Percentiles rank a stretch among this genome's conserved stretches.
Evolutionary conservation across 2,113 vertebrate genomes (phyloP).

Genomic region (Pantherophis guttatus): DNA sequence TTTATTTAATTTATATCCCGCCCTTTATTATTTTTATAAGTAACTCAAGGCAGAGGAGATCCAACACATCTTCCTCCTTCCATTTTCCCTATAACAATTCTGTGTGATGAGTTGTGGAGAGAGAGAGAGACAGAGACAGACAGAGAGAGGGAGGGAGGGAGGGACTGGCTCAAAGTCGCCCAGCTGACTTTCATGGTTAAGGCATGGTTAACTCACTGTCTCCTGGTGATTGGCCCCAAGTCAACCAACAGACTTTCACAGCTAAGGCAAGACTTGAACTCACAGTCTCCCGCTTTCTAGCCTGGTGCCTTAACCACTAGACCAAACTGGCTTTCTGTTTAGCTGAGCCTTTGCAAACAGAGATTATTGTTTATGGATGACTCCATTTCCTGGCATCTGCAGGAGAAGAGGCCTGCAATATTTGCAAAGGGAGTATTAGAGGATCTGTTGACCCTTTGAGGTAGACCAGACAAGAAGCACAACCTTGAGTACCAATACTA

Average conservation of each 20-base stretch:
- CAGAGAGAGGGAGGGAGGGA: too few relatives aligned
- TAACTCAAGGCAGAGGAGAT: not conserved
- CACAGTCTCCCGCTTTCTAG: not conserved
- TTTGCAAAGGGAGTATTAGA: not conserved
- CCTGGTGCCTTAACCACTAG: not conserved
- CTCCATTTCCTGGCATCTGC: not conserved
- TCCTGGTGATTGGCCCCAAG: not conserved
- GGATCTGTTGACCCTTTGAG: not conserved
- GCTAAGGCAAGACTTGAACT: not conserved
- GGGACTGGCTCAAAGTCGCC: not conserved
- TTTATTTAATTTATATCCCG: not conserved
- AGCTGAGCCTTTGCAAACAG: not conserved
- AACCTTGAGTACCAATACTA: not conserved
- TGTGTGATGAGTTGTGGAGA: not conserved
- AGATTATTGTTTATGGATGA: not conserved
- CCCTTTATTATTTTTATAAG: not conserved
- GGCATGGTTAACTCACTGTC: not conserved
- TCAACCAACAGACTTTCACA: not conserved
- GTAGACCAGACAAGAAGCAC: not conserved
- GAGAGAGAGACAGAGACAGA: not conserved
- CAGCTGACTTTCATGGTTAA: not conserved
- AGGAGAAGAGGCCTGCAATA: not conserved
- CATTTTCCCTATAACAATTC: not conserved
- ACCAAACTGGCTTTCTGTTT: not conserved
- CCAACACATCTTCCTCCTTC: not conserved